phyloP scores from a whole-genome alignment of 2,113 vertebrate genomes.

The Uropsilus gracilis region DNA sequence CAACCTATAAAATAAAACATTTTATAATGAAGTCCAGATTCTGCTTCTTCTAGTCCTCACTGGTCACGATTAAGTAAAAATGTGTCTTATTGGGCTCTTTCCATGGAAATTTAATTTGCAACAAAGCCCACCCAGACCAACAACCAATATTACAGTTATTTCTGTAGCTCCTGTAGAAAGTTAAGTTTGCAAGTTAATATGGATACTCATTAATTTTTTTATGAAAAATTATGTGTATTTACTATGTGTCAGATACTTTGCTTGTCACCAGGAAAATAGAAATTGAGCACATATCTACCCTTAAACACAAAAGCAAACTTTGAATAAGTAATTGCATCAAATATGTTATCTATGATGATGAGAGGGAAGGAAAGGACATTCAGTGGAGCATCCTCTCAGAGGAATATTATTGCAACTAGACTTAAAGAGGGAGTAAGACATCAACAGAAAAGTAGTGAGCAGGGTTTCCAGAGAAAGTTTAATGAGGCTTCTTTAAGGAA shows the following conservation, averaged over 20 bases:
- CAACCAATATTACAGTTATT: background rate
- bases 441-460: background rate
- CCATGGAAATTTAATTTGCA: background rate
- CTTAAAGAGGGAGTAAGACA: background rate
- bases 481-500: background rate
- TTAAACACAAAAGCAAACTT: background rate
- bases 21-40: background rate
- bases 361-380: background rate
- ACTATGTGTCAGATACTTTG: background rate
- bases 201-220: background rate
- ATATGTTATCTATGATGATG: background rate
- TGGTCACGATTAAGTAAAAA: background rate
- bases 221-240: background rate
- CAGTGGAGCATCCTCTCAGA: background rate
- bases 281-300: background rate
- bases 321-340: background rate
- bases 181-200: background rate
- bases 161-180: background rate
- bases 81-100: background rate
- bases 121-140: background rate
- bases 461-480: background rate
- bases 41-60: background rate
- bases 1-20: background rate
- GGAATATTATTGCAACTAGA: background rate
- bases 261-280: background rate